Percentiles rank a stretch among this genome's conserved stretches.
Evolutionary conservation across 2,113 vertebrate genomes (phyloP).

Genomic region (Sylvietta virens): DNA sequence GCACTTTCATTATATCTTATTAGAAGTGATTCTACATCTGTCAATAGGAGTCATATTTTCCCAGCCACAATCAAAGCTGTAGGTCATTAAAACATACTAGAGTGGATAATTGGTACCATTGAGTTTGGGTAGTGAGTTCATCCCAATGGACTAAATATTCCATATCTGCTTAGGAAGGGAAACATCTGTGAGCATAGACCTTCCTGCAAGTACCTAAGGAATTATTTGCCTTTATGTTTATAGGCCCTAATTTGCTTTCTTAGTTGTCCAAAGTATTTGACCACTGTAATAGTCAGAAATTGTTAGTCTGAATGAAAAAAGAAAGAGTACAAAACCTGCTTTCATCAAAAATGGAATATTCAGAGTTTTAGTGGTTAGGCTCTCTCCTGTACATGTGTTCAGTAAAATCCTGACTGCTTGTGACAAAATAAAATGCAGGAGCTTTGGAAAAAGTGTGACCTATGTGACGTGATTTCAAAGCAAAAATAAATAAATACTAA

Average conservation of each 20-base stretch:
- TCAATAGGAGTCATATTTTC: not conserved
- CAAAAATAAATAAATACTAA: not conserved
- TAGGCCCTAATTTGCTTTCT: not conserved
- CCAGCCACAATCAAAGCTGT: not conserved
- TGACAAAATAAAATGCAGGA: not conserved
- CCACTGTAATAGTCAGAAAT: not conserved
- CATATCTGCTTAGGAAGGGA: not conserved
- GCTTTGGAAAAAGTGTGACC: rapidly evolving
- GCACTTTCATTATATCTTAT: not conserved
- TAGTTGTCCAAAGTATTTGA: not conserved
- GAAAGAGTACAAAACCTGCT: not conserved
- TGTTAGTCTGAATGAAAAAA: not conserved
- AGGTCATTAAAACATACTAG: not conserved
- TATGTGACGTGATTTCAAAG: not conserved
- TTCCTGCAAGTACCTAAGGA: not conserved
- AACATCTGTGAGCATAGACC: not conserved
- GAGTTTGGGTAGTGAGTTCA: not conserved
- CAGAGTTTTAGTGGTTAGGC: not conserved
- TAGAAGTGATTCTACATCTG: not conserved
- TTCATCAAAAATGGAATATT: not conserved
- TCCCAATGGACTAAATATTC: not conserved
- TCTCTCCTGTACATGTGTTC: not conserved
- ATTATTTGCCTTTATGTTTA: not conserved
- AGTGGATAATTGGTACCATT: not conserved
- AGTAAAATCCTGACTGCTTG: not conserved